phyloP scores from a whole-genome alignment of 2,888 invertebrate genomes.

The Himalopsyche japonica region DNA sequence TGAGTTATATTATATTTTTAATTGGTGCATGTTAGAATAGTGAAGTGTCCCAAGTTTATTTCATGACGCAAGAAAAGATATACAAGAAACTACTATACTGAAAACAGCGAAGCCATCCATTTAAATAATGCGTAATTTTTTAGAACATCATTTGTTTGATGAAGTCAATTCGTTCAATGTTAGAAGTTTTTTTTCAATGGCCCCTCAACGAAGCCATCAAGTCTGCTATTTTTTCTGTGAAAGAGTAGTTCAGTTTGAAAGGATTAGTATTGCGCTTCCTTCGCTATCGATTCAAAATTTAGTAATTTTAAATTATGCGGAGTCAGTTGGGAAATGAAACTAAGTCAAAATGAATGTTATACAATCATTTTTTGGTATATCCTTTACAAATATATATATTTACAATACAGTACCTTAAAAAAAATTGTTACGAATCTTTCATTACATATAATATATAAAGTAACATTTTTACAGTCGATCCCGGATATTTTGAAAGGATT shows the following conservation, averaged over 20 bases:
- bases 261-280: neutral
- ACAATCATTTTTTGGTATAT: neutral
- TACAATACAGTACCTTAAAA: neutral
- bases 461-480: neutral
- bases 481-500: neutral
- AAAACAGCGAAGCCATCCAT: neutral
- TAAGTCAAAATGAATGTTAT: constrained; percentile 1
- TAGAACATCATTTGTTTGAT: neutral
- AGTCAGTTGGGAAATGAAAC: neutral
- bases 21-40: neutral
- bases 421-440: neutral
- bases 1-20: neutral
- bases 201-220: neutral
- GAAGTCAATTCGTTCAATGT: neutral
- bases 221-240: neutral
- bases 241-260: neutral
- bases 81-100: neutral
- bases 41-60: neutral
- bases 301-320: neutral
- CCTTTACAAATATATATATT: neutral
- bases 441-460: neutral
- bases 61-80: neutral
- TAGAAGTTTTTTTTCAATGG: neutral
- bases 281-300: neutral
- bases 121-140: neutral